phyloP scores from a whole-genome alignment of 2,113 vertebrate genomes.

The Charina bottae region DNA sequence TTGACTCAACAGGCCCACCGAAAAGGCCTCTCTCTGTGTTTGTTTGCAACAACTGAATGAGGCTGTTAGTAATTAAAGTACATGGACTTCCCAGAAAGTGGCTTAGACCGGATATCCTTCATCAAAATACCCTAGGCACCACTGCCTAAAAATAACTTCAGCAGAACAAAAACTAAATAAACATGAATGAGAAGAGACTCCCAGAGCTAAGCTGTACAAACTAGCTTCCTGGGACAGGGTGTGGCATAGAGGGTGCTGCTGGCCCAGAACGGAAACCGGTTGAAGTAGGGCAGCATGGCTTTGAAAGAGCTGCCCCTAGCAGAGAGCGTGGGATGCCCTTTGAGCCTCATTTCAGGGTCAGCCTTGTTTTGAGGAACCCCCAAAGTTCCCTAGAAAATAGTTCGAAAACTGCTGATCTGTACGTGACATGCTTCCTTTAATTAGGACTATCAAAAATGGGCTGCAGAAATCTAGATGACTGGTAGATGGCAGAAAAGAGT shows the following conservation, averaged over 20 bases:
- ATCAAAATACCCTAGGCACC: slow-evolving; percentile 77
- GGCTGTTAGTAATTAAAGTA: slow-evolving; percentile 79
- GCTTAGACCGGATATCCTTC: slow-evolving; percentile 79
- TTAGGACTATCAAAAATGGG: background rate
- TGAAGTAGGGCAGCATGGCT: background rate
- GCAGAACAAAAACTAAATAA: slow-evolving; percentile 53
- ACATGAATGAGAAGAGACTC: slow-evolving; percentile 26
- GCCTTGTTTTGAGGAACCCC: background rate
- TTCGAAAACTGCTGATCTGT: background rate
- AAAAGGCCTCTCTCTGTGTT: slow-evolving; percentile 19
- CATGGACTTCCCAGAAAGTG: slow-evolving; percentile 83
- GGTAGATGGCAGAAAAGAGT: background rate
- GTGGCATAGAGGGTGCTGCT: background rate
- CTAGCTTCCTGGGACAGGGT: background rate
- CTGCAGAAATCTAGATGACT: too few species aligned
- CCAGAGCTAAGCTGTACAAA: slow-evolving; percentile 7
- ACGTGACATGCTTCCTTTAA: background rate
- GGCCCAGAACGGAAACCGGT: background rate
- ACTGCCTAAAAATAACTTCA: slow-evolving; percentile 76
- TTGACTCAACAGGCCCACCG: slow-evolving; percentile 70
- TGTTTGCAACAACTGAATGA: slow-evolving; percentile 59
- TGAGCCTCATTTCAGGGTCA: background rate
- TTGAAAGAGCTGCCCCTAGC: background rate
- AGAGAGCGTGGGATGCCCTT: background rate
- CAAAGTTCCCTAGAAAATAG: background rate